A percentile compares a stretch with the other conserved stretches of the same genome.
These are phyloP conservation scores for Mus spicilegus DNA, from an alignment of 2,113 vertebrate species.

Conservation along the genomic window DNA sequence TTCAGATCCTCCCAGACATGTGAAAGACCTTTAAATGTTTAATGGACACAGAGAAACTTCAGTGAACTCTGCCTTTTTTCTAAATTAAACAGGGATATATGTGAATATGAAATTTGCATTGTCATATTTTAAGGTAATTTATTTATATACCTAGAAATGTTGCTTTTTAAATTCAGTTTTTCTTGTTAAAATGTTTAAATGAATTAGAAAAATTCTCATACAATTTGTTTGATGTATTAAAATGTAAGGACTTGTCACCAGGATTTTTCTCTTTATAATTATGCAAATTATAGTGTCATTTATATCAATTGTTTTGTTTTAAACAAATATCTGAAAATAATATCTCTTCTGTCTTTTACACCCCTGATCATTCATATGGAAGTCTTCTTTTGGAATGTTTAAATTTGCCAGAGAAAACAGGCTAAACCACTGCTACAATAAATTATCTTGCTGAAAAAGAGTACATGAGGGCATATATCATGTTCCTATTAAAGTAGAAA, in stretches of 20 bases:
- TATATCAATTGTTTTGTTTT: not conserved
- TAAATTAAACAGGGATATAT: not conserved
- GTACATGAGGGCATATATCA: slow-evolving; percentile 61
- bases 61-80: not conserved
- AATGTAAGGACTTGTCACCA: slow-evolving; percentile 77
- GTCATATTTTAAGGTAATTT: slow-evolving; percentile 56
- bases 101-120: not conserved
- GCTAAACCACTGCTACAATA: slow-evolving; percentile 45
- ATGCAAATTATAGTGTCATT: slow-evolving; percentile 25
- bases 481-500: slow-evolving; percentile 64
- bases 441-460: not conserved
- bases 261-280: slow-evolving; percentile 69
- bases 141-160: slow-evolving; percentile 76
- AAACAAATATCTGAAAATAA: slow-evolving; percentile 46
- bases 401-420: slow-evolving; percentile 59
- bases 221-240: slow-evolving; percentile 80
- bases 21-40: not conserved
- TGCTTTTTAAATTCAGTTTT: slow-evolving; percentile 82
- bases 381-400: slow-evolving; percentile 64
- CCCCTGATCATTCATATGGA: not conserved
- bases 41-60: not conserved
- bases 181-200: slow-evolving; percentile 82
- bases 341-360: slow-evolving; percentile 33
- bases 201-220: slow-evolving; percentile 80
- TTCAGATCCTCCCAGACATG: not conserved